Evolutionary conservation across 2,797 vertebrate species (phyloP).

Genomic region (Aulostomus chinensis): DNA sequence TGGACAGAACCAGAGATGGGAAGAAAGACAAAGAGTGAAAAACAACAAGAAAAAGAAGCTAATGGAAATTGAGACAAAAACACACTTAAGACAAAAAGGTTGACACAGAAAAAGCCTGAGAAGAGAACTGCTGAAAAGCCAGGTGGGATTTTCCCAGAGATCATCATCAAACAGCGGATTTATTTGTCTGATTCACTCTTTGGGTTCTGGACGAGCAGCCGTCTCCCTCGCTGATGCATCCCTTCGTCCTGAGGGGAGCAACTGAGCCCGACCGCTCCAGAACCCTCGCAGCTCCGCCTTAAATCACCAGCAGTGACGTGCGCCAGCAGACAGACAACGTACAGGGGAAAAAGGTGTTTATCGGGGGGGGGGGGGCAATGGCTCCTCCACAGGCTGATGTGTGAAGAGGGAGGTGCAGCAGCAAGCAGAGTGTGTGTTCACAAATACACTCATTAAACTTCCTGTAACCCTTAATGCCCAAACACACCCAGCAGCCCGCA

Average conservation of each 20-base stretch:
- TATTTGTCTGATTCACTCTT: conserved; percentile 50
- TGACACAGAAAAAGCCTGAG: conserved; percentile 8
- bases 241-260: conserved; percentile 27
- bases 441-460: neutral
- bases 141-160: no score
- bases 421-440: neutral
- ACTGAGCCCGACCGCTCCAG: conserved; percentile 24
- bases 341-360: no score
- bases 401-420: neutral
- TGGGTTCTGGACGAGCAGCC: no score
- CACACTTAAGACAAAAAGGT: conserved; percentile 7
- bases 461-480: no score
- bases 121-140: conserved; percentile 1
- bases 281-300: conserved; percentile 46
- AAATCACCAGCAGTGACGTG: conserved; percentile 48
- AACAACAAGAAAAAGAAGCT: conserved; percentile 10
- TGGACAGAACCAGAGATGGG: conserved; percentile 24
- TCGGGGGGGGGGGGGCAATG: no score
- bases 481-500: no score
- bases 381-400: no score
- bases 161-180: no score
- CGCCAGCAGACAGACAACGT: conserved; percentile 24
- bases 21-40: conserved; percentile 1
- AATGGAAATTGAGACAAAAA: conserved; percentile 31
- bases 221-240: conserved; percentile 28